Percentiles rank a stretch among this genome's conserved stretches.
phyloP scores from a whole-genome alignment of 2,888 invertebrate genomes.

The Automeris io region DNA sequence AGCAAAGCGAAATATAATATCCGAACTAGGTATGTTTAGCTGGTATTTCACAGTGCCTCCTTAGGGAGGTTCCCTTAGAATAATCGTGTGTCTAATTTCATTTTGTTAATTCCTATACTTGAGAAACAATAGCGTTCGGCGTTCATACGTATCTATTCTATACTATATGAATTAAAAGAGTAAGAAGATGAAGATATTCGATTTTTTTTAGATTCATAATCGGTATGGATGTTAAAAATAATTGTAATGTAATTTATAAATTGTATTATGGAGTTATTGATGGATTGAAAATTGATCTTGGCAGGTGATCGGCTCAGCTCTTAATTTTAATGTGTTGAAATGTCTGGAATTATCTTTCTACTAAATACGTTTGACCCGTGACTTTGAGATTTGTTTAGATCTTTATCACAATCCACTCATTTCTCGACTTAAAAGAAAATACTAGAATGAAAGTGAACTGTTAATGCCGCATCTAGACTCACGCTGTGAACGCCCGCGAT shows the following conservation, averaged over 20 bases:
- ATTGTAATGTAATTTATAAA: not conserved
- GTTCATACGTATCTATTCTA: no score
- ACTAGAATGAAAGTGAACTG: not conserved
- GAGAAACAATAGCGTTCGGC: no score
- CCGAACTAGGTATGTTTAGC: no score
- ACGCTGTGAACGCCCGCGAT: no score
- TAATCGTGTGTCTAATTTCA: no score
- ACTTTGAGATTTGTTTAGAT: not conserved
- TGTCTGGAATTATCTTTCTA: not conserved
- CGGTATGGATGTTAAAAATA: constrained; percentile 2
- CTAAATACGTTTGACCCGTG: not conserved
- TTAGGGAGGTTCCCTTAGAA: no score
- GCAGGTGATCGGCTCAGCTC: not conserved
- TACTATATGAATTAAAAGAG: no score
- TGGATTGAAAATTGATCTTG: constrained; percentile 5
- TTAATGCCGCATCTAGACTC: no score
- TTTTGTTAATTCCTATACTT: no score
- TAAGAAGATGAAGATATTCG: constrained; percentile 1
- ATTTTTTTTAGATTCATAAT: not conserved
- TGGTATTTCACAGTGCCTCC: no score
- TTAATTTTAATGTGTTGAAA: constrained; percentile 7
- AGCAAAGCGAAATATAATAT: no score
- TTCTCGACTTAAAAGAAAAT: constrained; percentile 8
- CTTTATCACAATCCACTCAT: not conserved
- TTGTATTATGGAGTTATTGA: constrained; percentile 5